A percentile compares a stretch with the other conserved stretches of the same genome.
Evolutionary conservation across 2,888 invertebrate genomes (phyloP).

Genomic region (Saturnia japonica): DNA sequence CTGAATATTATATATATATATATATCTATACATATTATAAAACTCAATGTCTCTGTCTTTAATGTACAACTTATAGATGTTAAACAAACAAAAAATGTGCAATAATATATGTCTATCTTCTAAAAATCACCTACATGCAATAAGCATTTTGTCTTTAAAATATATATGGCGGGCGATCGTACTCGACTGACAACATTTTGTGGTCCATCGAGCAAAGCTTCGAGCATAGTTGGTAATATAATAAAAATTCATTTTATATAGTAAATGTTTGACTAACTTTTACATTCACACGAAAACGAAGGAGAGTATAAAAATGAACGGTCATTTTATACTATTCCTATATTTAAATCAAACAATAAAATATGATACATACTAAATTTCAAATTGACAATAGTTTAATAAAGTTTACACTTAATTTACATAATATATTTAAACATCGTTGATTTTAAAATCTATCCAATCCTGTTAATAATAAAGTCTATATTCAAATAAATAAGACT

Average conservation of each 20-base stretch:
- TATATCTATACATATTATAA: no score
- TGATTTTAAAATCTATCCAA: conserved; percentile 3
- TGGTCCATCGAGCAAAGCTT: no score
- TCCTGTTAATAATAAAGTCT: not conserved
- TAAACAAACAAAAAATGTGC: no score
- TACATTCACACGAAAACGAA: conserved; percentile 6
- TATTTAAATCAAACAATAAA: conserved; percentile 40
- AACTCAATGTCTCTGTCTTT: no score
- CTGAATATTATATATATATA: no score
- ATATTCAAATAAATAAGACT: not conserved
- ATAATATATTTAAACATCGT: conserved; percentile 26
- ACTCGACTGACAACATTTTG: no score
- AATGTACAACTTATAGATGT: no score
- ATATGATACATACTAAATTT: conserved; percentile 41
- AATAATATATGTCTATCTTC: no score
- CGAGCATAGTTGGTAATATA: no score
- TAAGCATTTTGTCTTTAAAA: no score
- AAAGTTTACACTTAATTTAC: conserved; percentile 45
- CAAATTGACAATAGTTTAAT: conserved; percentile 41
- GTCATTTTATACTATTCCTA: conserved; percentile 28
- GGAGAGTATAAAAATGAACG: conserved; percentile 32
- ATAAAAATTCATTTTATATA: not conserved
- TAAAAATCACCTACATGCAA: no score
- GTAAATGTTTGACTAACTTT: not conserved
- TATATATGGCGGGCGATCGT: no score